Base-by-base conservation (phyloP, 1,140 invertebrate genomes). In the Uloborus diversus region DNA sequence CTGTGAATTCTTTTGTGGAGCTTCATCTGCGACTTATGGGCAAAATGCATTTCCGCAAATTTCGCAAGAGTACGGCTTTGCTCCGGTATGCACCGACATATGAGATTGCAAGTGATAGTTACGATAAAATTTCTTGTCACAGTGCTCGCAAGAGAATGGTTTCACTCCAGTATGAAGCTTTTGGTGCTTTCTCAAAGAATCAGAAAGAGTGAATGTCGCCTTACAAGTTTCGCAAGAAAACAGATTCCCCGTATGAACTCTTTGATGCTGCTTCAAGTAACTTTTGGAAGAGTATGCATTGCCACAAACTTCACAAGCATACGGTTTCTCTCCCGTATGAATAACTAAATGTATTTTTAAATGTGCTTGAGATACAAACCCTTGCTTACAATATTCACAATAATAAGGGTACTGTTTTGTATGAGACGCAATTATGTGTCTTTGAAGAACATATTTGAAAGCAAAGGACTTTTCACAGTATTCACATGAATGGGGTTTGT, bases 91-190 rank as follows among this genome's bases (percentile, higher is more conserved):
- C 66, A 95, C 95, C 32, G 94, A 89, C 20, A 93, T 89, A 85
- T 96, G 95, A 0, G 96, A 94, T 85, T 94, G 94, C 49, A 96
- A 88, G 86, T 96, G 96, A 85, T 96, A 94, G 85, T 96, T 96
- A 1, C 96, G 94, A 81, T 94, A 95, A 85, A 96, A 96, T 81
- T 93, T 92, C 85, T 96, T 96, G 85, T 92, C 92, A 87, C 96
- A 97, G 85, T 94, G 96, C 84, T 97, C 95, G 86, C 96, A 97
- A 83, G 94, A 91, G 84, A 93, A 95, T 0, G 93, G 93, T 65
- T 66, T 70, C 2, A 81, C 59, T 28, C 71, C 80, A 61, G 61
- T 42, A 47, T 80, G 47, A 80, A 82, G 73, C 49, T 47, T 65
- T 25, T 81, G 30, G 42, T 81, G 80, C 7, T 33, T 79, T 13